Evolutionary conservation across 2,797 vertebrate species (phyloP), one percentile per base, ranked within the genome.

Genomic region (Prunella strophiata): DNA sequence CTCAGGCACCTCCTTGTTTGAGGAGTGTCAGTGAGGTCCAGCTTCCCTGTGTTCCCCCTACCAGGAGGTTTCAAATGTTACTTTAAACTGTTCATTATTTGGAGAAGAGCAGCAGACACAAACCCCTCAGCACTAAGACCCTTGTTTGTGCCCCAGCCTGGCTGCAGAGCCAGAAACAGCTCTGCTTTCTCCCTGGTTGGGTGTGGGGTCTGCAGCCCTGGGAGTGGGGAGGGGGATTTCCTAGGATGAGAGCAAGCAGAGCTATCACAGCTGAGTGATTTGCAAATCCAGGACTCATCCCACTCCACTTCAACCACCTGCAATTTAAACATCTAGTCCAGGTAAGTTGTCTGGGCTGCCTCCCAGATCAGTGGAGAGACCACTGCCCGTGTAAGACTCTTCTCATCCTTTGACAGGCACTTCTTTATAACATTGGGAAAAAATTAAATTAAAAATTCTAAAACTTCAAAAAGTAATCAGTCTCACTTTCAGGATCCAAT

Each of bases 91-190:
- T 6, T 22, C 68, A 47, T 26, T 32, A 38, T 34, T 19, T 70
- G 63, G n/a, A 50, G 50, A 38, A 66, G 19, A 81, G 36, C 15
- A 54, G 51, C 58, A 81, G 43, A 43, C 5, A 7, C 13, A n/a
- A 42, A 72, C 7, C 14, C 15, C 20, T 22, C 52, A 55, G 25
- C 13, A 52, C 18, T 50, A 22, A 70, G 19, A 8, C 21, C 22
- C n/a, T 43, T n/a, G 6, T 27, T 52, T 22, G 58, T 16, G 36
- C 25, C n/a, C 25, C 40, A 40, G 11, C 0, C 0, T 4, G 20
- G 36, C 16, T 50, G 21, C 5, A 0, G 51, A 77, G 7, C 9
- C 48, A 55, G 10, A 16, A 51, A 16, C 7, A 16, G 13, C 57
- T 73, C 85, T 77, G 34, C 40, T 38, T 66, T 36, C n/a, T 82